A percentile compares a stretch with the other conserved stretches of the same genome.
These are phyloP conservation scores for Tenrec ecaudatus DNA, from an alignment of 2,113 vertebrate genomes.

Conservation along the genomic window DNA sequence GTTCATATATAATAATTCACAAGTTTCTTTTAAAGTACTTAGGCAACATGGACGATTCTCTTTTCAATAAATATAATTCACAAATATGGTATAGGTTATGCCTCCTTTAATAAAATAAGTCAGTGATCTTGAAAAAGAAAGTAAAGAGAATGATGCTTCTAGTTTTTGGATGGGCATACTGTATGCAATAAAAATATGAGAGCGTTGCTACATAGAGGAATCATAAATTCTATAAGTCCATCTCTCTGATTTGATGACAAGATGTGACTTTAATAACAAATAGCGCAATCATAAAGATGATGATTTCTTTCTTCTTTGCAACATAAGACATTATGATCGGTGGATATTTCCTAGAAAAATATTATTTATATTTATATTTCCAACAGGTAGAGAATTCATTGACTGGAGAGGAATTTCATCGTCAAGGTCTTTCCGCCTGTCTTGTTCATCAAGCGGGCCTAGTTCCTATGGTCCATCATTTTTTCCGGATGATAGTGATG, in stretches of 20 bases:
- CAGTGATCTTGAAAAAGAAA: slow-evolving; percentile 46
- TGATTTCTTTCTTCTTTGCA: slow-evolving; percentile 49
- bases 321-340: slow-evolving; percentile 52
- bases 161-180: slow-evolving; percentile 26
- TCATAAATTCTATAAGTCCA: not conserved
- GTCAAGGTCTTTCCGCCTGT: not conserved
- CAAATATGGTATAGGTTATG: slow-evolving; percentile 57
- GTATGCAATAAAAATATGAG: not conserved
- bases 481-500: not conserved
- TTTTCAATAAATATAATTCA: slow-evolving; percentile 43
- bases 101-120: not conserved
- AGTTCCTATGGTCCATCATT: not conserved
- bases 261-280: slow-evolving; percentile 67
- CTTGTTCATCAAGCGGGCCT: not conserved
- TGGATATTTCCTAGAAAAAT: slow-evolving; percentile 68
- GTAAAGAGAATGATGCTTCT: slow-evolving; percentile 16
- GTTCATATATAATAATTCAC: slow-evolving; percentile 11
- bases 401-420: slow-evolving; percentile 72
- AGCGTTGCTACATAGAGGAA: not conserved
- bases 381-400: slow-evolving; percentile 57
- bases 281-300: slow-evolving; percentile 58
- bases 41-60: not conserved
- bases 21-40: slow-evolving; percentile 58
- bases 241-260: slow-evolving; percentile 61
- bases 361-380: slow-evolving; percentile 67